Conservation (phyloP, 2,888 invertebrate genomes). For the Orthonevra nobilis region DNA sequence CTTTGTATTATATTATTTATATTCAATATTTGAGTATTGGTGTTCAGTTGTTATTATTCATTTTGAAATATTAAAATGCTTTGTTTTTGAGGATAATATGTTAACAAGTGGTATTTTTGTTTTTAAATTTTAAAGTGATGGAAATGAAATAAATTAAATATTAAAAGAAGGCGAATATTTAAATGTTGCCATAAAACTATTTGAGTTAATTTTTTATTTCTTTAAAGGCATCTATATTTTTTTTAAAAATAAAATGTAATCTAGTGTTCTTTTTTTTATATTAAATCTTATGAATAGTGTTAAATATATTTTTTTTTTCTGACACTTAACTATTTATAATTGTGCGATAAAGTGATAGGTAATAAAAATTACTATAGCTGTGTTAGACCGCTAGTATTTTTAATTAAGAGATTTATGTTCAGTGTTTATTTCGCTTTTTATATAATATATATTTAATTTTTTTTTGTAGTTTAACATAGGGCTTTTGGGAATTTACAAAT, state of each 20-base stretch:
- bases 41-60: slow-evolving; percentile 29
- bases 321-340: slow-evolving; percentile 62
- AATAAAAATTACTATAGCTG: slow-evolving; percentile 58
- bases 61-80: slow-evolving; percentile 11
- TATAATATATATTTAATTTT: too few species aligned
- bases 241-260: slow-evolving; percentile 35
- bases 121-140: neutral
- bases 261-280: slow-evolving; percentile 18
- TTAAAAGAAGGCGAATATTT: neutral
- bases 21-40: slow-evolving; percentile 43
- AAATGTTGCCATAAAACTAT: neutral
- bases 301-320: slow-evolving; percentile 16
- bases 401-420: slow-evolving; percentile 33
- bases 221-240: slow-evolving; percentile 62
- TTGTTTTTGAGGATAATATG: slow-evolving; percentile 30
- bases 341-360: slow-evolving; percentile 70
- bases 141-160: neutral
- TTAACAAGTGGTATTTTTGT: slow-evolving; percentile 38
- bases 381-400: slow-evolving; percentile 58
- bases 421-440: slow-evolving; percentile 15
- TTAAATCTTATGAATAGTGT: slow-evolving; percentile 44
- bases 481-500: slow-evolving; percentile 48
- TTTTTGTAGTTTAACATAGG: slow-evolving; percentile 3
- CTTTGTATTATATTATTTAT: slow-evolving; percentile 22
- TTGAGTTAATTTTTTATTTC: slow-evolving; percentile 3